phyloP scores from a whole-genome alignment of 2,888 invertebrate genomes.

The Trissonchulus latispiculum region DNA sequence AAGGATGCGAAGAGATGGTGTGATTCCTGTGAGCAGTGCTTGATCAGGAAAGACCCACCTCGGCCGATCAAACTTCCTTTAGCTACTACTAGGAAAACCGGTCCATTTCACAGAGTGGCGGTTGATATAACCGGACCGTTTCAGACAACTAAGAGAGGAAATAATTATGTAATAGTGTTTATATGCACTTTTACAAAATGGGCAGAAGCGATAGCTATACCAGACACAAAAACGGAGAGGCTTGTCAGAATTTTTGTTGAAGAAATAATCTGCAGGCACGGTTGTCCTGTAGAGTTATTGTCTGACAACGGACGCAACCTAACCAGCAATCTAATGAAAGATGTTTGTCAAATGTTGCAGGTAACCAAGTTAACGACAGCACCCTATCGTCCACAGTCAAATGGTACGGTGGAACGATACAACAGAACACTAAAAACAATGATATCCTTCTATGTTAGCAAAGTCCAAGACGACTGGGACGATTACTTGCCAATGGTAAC shows the following conservation, averaged over 20 bases:
- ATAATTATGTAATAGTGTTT: constrained; percentile 29
- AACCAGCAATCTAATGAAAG: constrained; percentile 22
- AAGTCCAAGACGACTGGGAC: constrained; percentile 25
- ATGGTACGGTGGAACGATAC: constrained; percentile 30
- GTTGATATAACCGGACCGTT: constrained; percentile 31
- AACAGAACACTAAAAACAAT: constrained; percentile 30
- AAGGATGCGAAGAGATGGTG: constrained; percentile 19
- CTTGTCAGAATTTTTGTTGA: constrained; percentile 30
- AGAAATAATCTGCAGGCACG: constrained; percentile 26
- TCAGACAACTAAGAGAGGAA: constrained; percentile 18
- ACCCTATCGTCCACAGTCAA: constrained; percentile 25
- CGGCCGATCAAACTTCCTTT: constrained; percentile 20
- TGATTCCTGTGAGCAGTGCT: constrained; percentile 26
- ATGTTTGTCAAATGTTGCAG: constrained; percentile 23
- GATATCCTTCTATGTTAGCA: constrained; percentile 29
- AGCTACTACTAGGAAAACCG: constrained; percentile 14
- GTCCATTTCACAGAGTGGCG: constrained; percentile 29
- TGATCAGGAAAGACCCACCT: constrained; percentile 21
- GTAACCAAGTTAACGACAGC: constrained; percentile 21
- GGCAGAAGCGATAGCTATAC: constrained; percentile 32
- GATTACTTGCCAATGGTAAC: not conserved
- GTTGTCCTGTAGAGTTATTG: constrained; percentile 25
- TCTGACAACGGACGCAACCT: constrained; percentile 29
- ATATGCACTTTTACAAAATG: constrained; percentile 28
- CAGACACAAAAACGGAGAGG: constrained; percentile 34